Evolutionary conservation across 2,888 invertebrate genomes (phyloP), one percentile per base, ranked within the genome.

Genomic region (Brachypalpus laphriformis): DNA sequence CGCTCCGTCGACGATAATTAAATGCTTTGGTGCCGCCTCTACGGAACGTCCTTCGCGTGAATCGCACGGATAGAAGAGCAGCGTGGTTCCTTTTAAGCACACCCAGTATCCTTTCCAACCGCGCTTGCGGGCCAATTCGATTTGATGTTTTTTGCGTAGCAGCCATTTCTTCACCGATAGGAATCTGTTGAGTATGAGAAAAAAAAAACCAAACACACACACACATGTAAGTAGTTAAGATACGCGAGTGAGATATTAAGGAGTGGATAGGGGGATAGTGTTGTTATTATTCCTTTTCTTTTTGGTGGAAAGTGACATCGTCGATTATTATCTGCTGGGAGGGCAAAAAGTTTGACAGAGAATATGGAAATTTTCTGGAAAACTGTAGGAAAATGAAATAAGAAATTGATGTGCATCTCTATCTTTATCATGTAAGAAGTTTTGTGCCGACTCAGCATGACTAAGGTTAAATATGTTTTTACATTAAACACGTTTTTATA

Each of bases 61-160:
- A 92, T 98, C 98, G 92, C 98, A 98, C 2, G 98, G 98, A 93
- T 98, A 98, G 93, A 99, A 99, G 80, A 98, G 95, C 80, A 99
- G 93, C 56, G 98, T 98, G 81, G 98, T 98, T 88, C 99, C 99
- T 92, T 98, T 99, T 89, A 99, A 94, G 92, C 98, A 98, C 70
- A 99, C 98, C 98, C 98, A 99, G 92, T 99, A 99, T 87, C 98
- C 98, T 93, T 98, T 98, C 99, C 99, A 99, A 87, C 98, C 98
- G 51, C 98, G 95, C 92, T 98, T 98, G 77, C 98, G 95, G 54
- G 98, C 98, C 92, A 99, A 93, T 93, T 98, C 98, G 91, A 98
- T 97, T 93, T 98, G 98, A 93, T 98, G 97, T 92, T 98, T 98
- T 93, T 98, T 98, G 89, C 98, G 96, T 88, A 98, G 94, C 89